phyloP scores from a whole-genome alignment of 2,113 vertebrate genomes.

The Pyxicephalus adspersus region DNA sequence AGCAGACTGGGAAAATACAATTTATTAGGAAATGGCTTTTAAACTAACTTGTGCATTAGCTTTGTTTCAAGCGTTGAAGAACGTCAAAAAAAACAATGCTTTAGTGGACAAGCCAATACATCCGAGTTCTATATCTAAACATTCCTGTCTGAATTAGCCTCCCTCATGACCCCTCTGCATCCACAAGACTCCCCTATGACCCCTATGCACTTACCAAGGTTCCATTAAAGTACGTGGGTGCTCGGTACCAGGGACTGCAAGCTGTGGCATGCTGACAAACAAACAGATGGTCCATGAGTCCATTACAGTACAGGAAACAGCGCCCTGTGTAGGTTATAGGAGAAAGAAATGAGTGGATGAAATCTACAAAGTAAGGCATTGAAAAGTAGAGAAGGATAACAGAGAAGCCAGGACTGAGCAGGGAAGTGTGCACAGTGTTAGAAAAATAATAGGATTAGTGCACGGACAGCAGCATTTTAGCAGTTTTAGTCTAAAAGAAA shows the following conservation, averaged over 20 bases:
- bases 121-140: not conserved
- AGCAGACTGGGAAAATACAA: too few species aligned
- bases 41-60: too few species aligned
- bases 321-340: constrained; percentile 78
- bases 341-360: not conserved
- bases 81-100: too few species aligned
- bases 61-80: too few species aligned
- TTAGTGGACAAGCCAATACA: not conserved
- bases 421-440: not conserved
- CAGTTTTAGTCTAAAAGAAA: not conserved
- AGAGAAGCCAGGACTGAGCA: not conserved
- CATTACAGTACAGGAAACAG: constrained; percentile 92
- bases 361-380: not conserved
- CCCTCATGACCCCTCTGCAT: too few species aligned
- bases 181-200: not conserved
- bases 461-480: not conserved
- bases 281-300: constrained; percentile 91
- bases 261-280: constrained; percentile 83
- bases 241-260: constrained; percentile 86
- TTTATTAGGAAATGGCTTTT: too few species aligned
- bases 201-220: constrained; percentile 78
- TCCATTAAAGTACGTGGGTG: constrained; percentile 85
- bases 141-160: too few species aligned
- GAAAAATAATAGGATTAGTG: not conserved
- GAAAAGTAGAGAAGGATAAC: not conserved